Conservation (phyloP, 2,113 vertebrate genomes). For the Phoenicopterus ruber region DNA sequence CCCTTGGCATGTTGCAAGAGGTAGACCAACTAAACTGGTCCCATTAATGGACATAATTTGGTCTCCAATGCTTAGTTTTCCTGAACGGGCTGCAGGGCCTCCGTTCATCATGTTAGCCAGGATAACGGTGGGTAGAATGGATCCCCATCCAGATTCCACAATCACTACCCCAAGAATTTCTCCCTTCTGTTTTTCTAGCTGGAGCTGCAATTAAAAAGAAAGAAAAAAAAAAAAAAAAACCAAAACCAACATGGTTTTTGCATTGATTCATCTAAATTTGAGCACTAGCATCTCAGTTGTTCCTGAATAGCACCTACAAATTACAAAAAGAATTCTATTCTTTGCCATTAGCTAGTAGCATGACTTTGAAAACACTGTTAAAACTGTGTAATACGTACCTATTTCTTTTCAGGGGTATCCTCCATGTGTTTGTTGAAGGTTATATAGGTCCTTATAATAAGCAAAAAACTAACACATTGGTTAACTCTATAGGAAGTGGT, state of each 20-base stretch:
- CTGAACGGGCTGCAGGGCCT: slow-evolving; percentile 91
- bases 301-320: background rate
- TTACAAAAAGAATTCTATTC: background rate
- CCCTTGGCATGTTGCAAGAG: slow-evolving; percentile 96
- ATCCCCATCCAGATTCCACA: slow-evolving; percentile 98
- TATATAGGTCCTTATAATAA: background rate
- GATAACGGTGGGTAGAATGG: slow-evolving; percentile 96
- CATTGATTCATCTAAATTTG: background rate
- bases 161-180: slow-evolving; percentile 98
- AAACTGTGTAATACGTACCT: background rate
- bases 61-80: slow-evolving; percentile 98
- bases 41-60: slow-evolving; percentile 99
- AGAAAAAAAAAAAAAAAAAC: background rate
- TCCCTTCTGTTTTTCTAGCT: slow-evolving; percentile 95
- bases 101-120: slow-evolving; percentile 99
- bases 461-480: background rate
- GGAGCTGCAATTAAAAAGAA: slow-evolving; percentile 78
- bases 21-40: slow-evolving; percentile 96
- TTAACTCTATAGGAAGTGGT: background rate
- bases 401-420: background rate
- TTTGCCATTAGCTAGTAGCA: background rate
- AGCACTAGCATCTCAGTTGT: background rate
- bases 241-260: background rate
- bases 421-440: background rate
- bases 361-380: background rate